phyloP scores from a whole-genome alignment of 2,888 invertebrate species.

The Coenonympha glycerion region DNA sequence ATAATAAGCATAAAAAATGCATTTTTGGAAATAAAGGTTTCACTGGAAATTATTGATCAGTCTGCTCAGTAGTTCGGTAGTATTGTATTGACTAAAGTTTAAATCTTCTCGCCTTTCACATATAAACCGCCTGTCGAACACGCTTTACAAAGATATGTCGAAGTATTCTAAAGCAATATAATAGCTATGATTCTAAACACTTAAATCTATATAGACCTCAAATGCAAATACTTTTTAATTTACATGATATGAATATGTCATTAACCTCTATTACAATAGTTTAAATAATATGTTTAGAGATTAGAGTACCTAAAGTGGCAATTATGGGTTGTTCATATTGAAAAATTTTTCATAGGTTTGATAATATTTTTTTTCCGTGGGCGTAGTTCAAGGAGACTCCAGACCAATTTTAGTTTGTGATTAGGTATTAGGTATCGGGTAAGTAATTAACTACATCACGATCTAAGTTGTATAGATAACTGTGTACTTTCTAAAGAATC shows the following conservation, averaged over 20 bases:
- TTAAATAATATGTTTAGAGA: conserved; percentile 53
- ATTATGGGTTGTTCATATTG: conserved; percentile 33
- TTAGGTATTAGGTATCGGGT: conserved; percentile 7
- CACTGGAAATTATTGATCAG: conserved; percentile 42
- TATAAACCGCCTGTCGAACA: conserved; percentile 54
- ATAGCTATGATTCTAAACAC: conserved; percentile 74
- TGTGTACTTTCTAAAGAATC: conserved; percentile 29
- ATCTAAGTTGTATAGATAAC: conserved; percentile 25
- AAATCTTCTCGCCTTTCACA: conserved; percentile 27
- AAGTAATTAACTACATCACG: conserved; percentile 7
- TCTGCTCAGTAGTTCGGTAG: conserved; percentile 40
- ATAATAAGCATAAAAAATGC: conserved; percentile 61
- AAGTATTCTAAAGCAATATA: conserved; percentile 75
- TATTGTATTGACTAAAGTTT: conserved; percentile 39
- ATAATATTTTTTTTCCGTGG: conserved; percentile 17
- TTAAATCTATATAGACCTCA: conserved; percentile 74
- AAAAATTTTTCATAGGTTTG: conserved; percentile 10
- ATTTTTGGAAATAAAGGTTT: conserved; percentile 54
- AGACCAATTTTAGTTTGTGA: conserved; percentile 4
- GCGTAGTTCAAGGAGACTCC: conserved; percentile 25
- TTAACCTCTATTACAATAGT: conserved; percentile 69
- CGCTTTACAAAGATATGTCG: conserved; percentile 72
- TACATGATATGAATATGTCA: conserved; percentile 77
- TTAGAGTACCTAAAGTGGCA: conserved; percentile 54
- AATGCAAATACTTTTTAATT: conserved; percentile 75